Evolutionary conservation across 2,113 vertebrate species (phyloP).

Genomic region (Phycodurus eques): DNA sequence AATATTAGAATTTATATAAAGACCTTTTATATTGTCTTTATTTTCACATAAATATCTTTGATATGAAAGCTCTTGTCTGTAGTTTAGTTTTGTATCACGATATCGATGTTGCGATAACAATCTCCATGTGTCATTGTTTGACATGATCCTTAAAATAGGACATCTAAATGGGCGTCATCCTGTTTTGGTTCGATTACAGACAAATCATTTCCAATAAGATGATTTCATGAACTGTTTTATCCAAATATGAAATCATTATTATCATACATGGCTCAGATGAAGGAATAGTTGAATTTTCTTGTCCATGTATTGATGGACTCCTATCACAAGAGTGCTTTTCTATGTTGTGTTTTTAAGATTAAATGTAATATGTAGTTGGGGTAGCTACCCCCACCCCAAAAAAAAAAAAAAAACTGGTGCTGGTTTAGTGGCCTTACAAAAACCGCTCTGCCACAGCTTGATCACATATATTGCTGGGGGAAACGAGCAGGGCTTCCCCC

Average conservation of each 20-base stretch:
- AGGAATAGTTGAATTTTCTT: neutral
- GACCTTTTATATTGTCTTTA: neutral
- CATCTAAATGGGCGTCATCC: slow-evolving; percentile 14
- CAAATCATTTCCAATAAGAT: slow-evolving; percentile 18
- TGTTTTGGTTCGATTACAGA: slow-evolving; percentile 39
- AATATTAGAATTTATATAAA: neutral
- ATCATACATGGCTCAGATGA: neutral
- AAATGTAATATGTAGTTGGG: neutral
- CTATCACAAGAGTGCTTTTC: neutral
- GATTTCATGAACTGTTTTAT: slow-evolving; percentile 31
- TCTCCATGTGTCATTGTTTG: slow-evolving; percentile 14
- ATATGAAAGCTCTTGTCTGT: neutral
- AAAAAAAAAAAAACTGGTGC: neutral
- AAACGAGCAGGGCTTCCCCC: slow-evolving; percentile 12
- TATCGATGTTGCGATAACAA: slow-evolving; percentile 11
- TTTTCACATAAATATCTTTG: neutral
- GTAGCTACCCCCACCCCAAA: neutral
- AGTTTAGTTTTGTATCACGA: neutral
- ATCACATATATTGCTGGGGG: slow-evolving; percentile 2
- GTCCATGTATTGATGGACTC: neutral
- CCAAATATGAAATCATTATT: neutral
- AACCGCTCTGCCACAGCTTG: neutral
- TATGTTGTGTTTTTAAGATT: neutral
- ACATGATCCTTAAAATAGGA: slow-evolving; percentile 18
- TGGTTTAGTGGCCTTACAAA: neutral